phyloP scores from a whole-genome alignment of 2,113 vertebrate genomes.

The Megaceryle maxima region DNA sequence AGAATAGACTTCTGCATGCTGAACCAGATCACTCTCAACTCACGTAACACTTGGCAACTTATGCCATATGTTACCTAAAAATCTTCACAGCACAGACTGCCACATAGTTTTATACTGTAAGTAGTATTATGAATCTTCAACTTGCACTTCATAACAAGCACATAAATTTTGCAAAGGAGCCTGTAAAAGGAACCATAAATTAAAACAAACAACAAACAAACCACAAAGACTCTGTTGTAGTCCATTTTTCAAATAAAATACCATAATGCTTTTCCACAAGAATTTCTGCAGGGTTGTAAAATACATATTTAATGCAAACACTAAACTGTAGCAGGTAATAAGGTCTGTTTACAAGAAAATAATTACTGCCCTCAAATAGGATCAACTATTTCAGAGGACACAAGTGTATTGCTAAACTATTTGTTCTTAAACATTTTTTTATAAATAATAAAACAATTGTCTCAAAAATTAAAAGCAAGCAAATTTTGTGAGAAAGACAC shows the following conservation, averaged over 20 bases:
- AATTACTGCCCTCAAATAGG: not conserved
- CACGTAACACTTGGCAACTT: fast-evolving
- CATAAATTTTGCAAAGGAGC: not conserved
- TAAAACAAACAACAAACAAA: not conserved
- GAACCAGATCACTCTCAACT: not conserved
- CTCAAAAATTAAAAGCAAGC: not conserved
- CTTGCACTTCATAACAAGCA: not conserved
- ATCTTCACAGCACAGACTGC: not conserved
- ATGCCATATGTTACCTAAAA: fast-evolving
- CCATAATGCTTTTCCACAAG: not conserved
- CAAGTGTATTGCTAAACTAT: not conserved
- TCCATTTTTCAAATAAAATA: not conserved
- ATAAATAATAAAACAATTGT: not conserved
- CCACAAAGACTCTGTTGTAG: not conserved
- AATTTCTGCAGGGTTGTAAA: not conserved
- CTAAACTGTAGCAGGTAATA: not conserved
- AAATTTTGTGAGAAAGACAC: not conserved
- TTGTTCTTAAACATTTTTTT: not conserved
- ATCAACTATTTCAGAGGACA: not conserved
- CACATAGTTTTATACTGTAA: not conserved
- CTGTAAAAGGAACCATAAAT: not conserved
- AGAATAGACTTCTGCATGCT: not conserved
- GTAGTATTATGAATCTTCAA: not conserved
- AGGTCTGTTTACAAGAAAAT: not conserved
- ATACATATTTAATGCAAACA: not conserved